These are phyloP conservation scores for Tauraco hartlaubi DNA, from an alignment of 2,797 vertebrate species.

Conservation along the genomic window DNA sequence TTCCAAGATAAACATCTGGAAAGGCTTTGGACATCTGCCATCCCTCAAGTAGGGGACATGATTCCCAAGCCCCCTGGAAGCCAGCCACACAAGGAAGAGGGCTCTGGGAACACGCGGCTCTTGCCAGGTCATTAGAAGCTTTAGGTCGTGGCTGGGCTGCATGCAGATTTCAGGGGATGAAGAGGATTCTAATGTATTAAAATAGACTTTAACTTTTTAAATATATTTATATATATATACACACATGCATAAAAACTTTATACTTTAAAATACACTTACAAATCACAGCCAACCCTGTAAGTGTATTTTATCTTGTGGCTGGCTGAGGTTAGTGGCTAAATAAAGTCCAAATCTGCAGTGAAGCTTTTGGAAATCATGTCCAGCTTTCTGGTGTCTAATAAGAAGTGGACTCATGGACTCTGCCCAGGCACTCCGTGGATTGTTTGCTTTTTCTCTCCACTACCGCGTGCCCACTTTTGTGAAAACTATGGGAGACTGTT, in stretches of 20 bases:
- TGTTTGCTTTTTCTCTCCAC: background rate
- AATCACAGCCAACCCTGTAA: background rate
- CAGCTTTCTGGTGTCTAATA: background rate
- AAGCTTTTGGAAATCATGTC: background rate
- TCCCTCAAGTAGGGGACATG: background rate
- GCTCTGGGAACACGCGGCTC: background rate
- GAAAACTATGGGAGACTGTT: background rate
- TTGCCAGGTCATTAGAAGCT: background rate
- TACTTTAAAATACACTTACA: background rate
- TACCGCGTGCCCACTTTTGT: background rate
- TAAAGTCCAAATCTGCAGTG: background rate
- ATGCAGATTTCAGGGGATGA: background rate
- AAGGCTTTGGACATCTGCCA: background rate
- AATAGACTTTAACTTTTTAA: background rate
- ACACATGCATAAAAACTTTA: background rate
- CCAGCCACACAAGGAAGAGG: background rate
- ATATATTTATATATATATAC: background rate
- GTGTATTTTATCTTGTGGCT: background rate
- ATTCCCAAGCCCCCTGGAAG: slow-evolving; percentile 27
- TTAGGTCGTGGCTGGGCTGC: background rate
- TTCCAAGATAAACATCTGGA: slow-evolving; percentile 41
- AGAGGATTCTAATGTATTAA: background rate
- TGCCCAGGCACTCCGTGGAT: background rate
- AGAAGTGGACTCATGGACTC: background rate
- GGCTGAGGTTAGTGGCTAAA: background rate